These are phyloP conservation scores for Eilema griseolum DNA, from an alignment of 2,888 invertebrate species.

Conservation along the genomic window DNA sequence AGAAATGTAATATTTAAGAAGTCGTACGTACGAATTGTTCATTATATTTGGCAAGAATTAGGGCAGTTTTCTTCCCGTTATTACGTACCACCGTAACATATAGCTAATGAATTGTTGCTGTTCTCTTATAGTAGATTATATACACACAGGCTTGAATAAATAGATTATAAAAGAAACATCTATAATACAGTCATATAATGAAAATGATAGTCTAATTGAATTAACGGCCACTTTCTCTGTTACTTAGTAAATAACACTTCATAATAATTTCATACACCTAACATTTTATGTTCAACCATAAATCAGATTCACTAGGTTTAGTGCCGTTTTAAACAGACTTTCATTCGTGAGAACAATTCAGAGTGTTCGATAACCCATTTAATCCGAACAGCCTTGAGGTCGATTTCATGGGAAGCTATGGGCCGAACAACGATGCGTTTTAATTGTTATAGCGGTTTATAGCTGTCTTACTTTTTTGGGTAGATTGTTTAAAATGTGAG, in stretches of 20 bases:
- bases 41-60: no score
- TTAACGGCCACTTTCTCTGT: not conserved
- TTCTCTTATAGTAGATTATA: no score
- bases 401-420: slow-evolving; percentile 64
- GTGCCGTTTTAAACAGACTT: slow-evolving; percentile 9
- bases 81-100: no score
- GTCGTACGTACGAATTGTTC: no score
- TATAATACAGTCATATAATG: not conserved
- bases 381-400: slow-evolving; percentile 52
- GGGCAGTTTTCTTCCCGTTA: no score
- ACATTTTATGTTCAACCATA: not conserved
- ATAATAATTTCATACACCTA: not conserved
- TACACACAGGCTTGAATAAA: no score
- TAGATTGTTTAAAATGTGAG: slow-evolving; percentile 19
- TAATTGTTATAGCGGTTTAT: slow-evolving; percentile 45
- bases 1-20: no score
- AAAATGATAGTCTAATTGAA: not conserved
- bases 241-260: not conserved
- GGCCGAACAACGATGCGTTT: slow-evolving; percentile 43
- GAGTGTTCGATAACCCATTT: slow-evolving; percentile 46
- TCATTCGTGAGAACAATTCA: slow-evolving; percentile 45
- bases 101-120: no score
- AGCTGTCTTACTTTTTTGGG: slow-evolving; percentile 26
- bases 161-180: no score
- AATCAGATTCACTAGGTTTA: slow-evolving; percentile 10